A percentile compares a stretch with the other conserved stretches of the same genome.
phyloP scores from a whole-genome alignment of 2,888 invertebrate genomes.

The Acrobasis consociella region DNA sequence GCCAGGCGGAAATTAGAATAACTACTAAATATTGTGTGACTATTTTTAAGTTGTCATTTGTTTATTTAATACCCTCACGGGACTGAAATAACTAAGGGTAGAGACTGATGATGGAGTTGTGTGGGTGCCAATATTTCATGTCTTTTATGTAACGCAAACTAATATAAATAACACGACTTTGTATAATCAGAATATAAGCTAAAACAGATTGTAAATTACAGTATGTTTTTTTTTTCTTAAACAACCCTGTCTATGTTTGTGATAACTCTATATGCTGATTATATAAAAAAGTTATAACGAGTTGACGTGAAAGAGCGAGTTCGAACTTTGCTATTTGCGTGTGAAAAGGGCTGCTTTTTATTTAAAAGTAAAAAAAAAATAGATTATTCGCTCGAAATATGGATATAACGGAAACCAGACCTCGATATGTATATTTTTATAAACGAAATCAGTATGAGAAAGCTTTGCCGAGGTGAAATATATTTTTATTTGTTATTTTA shows the following conservation, averaged over 20 bases:
- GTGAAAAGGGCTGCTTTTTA: conserved; percentile 12
- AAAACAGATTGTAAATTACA: neutral
- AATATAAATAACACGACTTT: neutral
- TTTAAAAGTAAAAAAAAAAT: conserved; percentile 10
- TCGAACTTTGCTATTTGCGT: conserved; percentile 4
- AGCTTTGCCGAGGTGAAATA: conserved; percentile 1
- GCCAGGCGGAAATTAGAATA: conserved; percentile 18
- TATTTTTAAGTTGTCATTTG: conserved; percentile 11
- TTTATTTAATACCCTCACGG: conserved; percentile 21
- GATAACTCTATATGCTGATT: neutral
- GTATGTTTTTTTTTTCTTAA: neutral
- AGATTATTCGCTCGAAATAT: conserved; percentile 13
- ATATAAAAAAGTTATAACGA: conserved; percentile 24
- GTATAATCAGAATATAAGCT: neutral
- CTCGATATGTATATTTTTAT: conserved; percentile 22
- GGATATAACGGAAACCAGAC: conserved; percentile 14
- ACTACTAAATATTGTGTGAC: conserved; percentile 6
- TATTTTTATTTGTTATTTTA: conserved; percentile 19
- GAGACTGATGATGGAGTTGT: conserved; percentile 44
- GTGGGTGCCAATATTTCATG: conserved; percentile 40
- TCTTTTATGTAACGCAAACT: conserved; percentile 22
- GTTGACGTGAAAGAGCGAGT: conserved; percentile 20
- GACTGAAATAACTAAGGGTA: conserved; percentile 39
- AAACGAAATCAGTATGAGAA: conserved; percentile 5
- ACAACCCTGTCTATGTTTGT: neutral